Evolutionary conservation across 2,113 vertebrate genomes (phyloP).

Genomic region (Campylomormyrus tamandua): DNA sequence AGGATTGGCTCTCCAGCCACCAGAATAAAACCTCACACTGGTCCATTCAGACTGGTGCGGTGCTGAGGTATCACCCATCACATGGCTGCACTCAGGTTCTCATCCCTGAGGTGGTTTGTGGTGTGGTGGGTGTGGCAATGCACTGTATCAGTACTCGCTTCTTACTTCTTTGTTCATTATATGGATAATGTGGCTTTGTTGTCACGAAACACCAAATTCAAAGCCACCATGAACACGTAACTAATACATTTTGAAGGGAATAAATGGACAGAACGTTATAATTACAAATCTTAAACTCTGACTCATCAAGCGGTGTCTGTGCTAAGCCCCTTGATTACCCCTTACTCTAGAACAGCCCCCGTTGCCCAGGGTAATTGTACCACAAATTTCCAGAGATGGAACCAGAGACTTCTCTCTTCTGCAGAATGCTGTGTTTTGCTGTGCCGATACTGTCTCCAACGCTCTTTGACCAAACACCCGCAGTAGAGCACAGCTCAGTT

Average conservation of each 20-base stretch:
- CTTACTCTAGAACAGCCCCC: background rate
- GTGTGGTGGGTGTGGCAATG: too few species aligned
- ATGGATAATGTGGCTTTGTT: background rate
- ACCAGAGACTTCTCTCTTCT: background rate
- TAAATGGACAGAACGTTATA: background rate
- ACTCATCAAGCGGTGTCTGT: background rate
- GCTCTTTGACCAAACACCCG: background rate
- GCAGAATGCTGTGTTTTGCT: background rate
- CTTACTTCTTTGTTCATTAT: background rate
- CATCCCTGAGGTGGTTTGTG: too few species aligned
- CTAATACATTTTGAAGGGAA: background rate
- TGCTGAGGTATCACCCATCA: too few species aligned
- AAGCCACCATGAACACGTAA: background rate
- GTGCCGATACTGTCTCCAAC: background rate
- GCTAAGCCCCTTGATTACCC: background rate
- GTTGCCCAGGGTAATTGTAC: background rate
- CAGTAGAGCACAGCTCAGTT: background rate
- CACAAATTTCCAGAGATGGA: background rate
- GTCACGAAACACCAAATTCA: background rate
- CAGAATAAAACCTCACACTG: too few species aligned
- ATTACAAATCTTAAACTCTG: background rate
- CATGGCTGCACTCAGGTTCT: too few species aligned
- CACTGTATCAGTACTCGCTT: too few species aligned
- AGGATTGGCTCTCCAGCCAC: too few species aligned
- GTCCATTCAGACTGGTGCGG: too few species aligned